Evolutionary conservation across 2,797 vertebrate genomes (phyloP), one percentile per base, ranked within the genome.

Genomic region (Falco berigora): DNA sequence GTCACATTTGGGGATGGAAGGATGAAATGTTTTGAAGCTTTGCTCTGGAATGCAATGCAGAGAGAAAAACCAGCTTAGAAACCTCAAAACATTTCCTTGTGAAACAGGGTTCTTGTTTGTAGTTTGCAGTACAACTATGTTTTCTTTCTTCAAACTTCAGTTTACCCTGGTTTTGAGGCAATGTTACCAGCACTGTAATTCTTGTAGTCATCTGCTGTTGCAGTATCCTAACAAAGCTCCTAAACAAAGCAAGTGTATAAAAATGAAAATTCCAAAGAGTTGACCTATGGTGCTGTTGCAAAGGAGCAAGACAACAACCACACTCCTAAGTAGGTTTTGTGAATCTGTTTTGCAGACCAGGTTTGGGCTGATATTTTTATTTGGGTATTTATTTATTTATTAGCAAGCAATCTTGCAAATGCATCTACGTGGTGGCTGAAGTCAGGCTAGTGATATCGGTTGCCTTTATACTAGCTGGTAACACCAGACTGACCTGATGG

Each of bases 381-480:
- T 74, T 85, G 38, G 40, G 55, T 62, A 38, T 40, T 40, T 40
- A 40, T 40, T 40, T 38, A 32, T 20, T 44, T 94, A 93, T 95
- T 50, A 18, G 11, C 5, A 8, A 50, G 40, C 69, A 66, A 95
- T 58, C 47, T 81, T 71, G n/a, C 11, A 52, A 38, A 36, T 58
- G 38, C 56, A 28, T 68, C 78, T 32, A 0, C 1, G 5, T 19
- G 30, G 52, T 40, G 40, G 13, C 4, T 86, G 79, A 62, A 78
- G 82, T 56, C 58, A 53, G 82, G 84, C 68, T 85, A 2, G n/a
- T 17, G 82, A 2, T 92, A 86, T 56, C 72, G 34, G 90, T 80
- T 96, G 80, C 75, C 75, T 93, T 92, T 92, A 42, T 40, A 34
- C 36, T 36, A 4, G 36, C 59, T 69, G 95, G 92, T 97, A 96